phyloP scores from a whole-genome alignment of 1,140 invertebrate species.

The Notospermus geniculatus region DNA sequence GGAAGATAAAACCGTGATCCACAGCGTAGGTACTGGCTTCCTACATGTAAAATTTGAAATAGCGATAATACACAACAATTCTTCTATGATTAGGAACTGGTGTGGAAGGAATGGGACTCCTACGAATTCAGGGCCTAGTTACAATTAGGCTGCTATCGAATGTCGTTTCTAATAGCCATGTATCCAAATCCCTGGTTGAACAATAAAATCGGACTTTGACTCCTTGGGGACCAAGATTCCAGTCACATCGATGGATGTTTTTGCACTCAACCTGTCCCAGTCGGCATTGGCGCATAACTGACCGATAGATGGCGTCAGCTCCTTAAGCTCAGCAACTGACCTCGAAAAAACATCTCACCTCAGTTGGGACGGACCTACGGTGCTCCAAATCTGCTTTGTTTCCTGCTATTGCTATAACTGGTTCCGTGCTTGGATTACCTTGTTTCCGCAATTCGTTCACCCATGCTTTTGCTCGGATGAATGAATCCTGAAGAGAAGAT shows the following conservation, averaged over 20 bases:
- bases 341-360: not conserved
- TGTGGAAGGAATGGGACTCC: not conserved
- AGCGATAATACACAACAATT: not conserved
- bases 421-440: not conserved
- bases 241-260: no score
- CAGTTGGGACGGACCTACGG: not conserved
- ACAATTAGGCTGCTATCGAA: no score
- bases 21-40: not conserved
- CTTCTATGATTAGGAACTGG: not conserved
- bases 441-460: not conserved
- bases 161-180: no score
- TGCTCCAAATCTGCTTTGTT: slow-evolving; percentile 4
- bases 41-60: not conserved
- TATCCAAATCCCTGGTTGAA: no score
- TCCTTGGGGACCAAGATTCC: no score
- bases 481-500: not conserved
- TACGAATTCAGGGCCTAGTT: not conserved
- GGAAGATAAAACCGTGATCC: not conserved
- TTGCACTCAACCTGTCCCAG: no score
- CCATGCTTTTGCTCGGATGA: not conserved
- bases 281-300: no score
- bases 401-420: not conserved
- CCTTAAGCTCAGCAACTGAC: no score
- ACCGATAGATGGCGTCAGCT: no score
- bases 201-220: no score